phyloP scores from a whole-genome alignment of 1,140 invertebrate species.

The Spodoptera frugiperda region DNA sequence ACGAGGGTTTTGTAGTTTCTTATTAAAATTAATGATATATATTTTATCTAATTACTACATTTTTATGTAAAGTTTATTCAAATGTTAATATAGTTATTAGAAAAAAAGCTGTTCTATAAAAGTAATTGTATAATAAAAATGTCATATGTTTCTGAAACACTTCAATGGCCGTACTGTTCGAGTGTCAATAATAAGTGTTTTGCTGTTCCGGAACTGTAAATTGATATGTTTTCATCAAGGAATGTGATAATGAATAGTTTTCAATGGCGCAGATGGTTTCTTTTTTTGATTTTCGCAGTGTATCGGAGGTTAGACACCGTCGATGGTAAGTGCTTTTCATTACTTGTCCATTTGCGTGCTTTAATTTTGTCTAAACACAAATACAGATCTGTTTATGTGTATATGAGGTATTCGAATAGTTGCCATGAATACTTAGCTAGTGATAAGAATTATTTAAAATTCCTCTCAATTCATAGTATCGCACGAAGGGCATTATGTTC shows the following conservation, averaged over 20 bases:
- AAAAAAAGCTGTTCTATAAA: slow-evolving; percentile 37
- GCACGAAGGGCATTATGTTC: no score
- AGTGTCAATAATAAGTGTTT: slow-evolving; percentile 76
- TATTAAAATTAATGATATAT: neutral
- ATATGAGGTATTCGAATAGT: neutral
- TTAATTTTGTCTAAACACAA: slow-evolving; percentile 35
- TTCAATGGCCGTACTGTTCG: slow-evolving; percentile 72
- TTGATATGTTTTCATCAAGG: slow-evolving; percentile 70
- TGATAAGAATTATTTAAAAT: neutral
- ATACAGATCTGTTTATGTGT: slow-evolving; percentile 25
- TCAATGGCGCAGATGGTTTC: slow-evolving; percentile 67
- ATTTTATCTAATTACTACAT: neutral
- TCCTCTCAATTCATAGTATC: no score
- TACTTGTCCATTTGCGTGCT: slow-evolving; percentile 25
- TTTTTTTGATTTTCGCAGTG: slow-evolving; percentile 65
- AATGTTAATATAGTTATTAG: slow-evolving; percentile 10
- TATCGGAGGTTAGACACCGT: slow-evolving; percentile 63
- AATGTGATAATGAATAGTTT: slow-evolving; percentile 74
- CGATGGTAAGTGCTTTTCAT: slow-evolving; percentile 65
- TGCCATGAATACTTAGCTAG: neutral
- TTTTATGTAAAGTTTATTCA: slow-evolving; percentile 13
- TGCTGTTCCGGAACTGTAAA: slow-evolving; percentile 64
- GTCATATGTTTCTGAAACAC: slow-evolving; percentile 67
- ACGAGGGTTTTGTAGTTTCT: slow-evolving; percentile 36
- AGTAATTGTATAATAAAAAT: slow-evolving; percentile 59